Evolutionary conservation across 1,140 invertebrate genomes (phyloP).

Genomic region (Meloidogyne floridensis): DNA sequence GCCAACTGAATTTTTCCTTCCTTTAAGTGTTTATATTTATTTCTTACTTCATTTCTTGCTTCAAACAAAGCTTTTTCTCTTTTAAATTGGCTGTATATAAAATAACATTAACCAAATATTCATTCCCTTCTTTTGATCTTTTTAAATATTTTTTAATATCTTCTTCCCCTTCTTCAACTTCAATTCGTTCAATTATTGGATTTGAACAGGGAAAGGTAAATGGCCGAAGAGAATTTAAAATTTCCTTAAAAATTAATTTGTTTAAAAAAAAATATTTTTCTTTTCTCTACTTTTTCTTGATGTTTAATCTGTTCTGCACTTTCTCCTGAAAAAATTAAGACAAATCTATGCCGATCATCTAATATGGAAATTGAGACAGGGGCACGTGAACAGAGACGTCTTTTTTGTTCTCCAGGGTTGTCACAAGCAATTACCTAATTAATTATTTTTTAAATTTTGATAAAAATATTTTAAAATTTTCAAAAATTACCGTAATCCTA

Average conservation of each 20-base stretch:
- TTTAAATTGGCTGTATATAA: slow-evolving; percentile 60
- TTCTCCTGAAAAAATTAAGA: slow-evolving; percentile 47
- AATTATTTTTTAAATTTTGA: neutral
- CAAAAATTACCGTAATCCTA: slow-evolving; percentile 42
- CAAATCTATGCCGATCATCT: slow-evolving; percentile 57
- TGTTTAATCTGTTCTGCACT: slow-evolving; percentile 53
- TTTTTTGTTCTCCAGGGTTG: slow-evolving; percentile 42
- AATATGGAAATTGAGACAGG: slow-evolving; percentile 56
- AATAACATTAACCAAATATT: slow-evolving; percentile 43
- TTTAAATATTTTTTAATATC: slow-evolving; percentile 1
- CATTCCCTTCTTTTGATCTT: slow-evolving; percentile 15
- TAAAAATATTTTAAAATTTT: neutral
- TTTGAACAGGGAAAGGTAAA: slow-evolving; percentile 56
- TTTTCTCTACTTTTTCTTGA: slow-evolving; percentile 48
- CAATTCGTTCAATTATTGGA: slow-evolving; percentile 53
- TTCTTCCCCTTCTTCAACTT: slow-evolving; percentile 39
- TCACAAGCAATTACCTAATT: slow-evolving; percentile 53
- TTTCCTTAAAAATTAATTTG: slow-evolving; percentile 46
- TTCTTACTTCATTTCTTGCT: slow-evolving; percentile 56
- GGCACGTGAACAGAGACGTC: slow-evolving; percentile 55
- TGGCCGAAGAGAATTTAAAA: slow-evolving; percentile 47
- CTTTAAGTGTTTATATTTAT: neutral
- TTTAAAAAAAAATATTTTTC: slow-evolving; percentile 12
- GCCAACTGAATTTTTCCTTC: no score
- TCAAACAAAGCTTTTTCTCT: slow-evolving; percentile 57